These are phyloP conservation scores for Cynaeus angustus DNA, from an alignment of 2,888 invertebrate species.

Conservation along the genomic window DNA sequence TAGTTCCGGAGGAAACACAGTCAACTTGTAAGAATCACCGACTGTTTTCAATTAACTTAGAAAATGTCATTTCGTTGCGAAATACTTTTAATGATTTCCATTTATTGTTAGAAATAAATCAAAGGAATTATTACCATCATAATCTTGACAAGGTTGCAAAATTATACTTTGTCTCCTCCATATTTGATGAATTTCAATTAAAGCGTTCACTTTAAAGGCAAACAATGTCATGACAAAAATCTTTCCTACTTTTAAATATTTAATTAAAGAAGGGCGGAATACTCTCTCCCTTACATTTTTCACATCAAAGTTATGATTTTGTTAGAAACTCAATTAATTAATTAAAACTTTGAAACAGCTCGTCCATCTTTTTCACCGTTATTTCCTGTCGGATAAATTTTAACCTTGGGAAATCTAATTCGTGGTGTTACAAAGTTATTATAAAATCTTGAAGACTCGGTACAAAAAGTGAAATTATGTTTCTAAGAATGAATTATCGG, in stretches of 20 bases:
- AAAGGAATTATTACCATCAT: constrained; percentile 1
- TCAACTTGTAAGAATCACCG: constrained; percentile 1
- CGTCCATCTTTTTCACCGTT: constrained; percentile 32
- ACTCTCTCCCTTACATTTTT: background rate
- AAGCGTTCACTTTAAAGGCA: background rate
- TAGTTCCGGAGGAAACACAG: constrained; percentile 22
- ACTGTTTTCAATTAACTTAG: background rate
- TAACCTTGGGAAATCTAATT: constrained; percentile 13
- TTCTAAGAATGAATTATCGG: constrained; percentile 10
- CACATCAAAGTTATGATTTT: constrained; percentile 14
- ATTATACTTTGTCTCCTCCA: constrained; percentile 2
- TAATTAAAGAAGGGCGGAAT: constrained; percentile 5
- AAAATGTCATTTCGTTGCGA: background rate
- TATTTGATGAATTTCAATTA: constrained; percentile 12
- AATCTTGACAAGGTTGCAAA: constrained; percentile 8
- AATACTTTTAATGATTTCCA: constrained; percentile 10
- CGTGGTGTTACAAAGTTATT: constrained; percentile 4
- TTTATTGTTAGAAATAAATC: background rate
- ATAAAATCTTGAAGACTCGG: no score
- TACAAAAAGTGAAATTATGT: constrained; percentile 19
- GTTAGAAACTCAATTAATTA: constrained; percentile 23
- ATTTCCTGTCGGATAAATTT: constrained; percentile 31
- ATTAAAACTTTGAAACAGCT: constrained; percentile 28
- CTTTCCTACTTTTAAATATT: background rate
- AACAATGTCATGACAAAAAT: no score